Conservation (phyloP, 2,797 vertebrate genomes). For the Phrynocephalus forsythii region DNA sequence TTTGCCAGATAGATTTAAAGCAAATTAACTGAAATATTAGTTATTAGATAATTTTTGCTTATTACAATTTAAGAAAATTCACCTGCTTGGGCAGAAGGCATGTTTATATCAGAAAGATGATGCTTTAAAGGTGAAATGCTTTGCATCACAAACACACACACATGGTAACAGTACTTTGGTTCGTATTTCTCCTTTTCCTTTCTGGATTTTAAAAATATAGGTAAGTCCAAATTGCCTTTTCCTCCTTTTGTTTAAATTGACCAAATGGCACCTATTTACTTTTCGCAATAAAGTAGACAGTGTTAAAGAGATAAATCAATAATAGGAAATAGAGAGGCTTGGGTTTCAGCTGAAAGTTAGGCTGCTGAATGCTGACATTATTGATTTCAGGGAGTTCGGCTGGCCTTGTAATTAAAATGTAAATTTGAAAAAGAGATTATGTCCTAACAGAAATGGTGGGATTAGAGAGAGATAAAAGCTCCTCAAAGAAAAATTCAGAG, state of each 20-base stretch:
- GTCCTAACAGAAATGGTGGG: slow-evolving; percentile 95
- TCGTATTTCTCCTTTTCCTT: slow-evolving; percentile 43
- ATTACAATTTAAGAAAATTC: slow-evolving; percentile 30
- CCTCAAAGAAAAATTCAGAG: slow-evolving; percentile 81
- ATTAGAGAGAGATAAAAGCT: slow-evolving; percentile 93
- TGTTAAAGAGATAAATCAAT: slow-evolving; percentile 87
- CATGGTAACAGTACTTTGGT: not conserved
- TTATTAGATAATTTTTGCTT: slow-evolving; percentile 51
- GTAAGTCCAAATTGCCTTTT: slow-evolving; percentile 57
- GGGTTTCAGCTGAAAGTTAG: slow-evolving; percentile 76
- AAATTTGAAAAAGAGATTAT: slow-evolving; percentile 99
- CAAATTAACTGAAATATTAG: not conserved
- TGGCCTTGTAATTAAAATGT: slow-evolving; percentile 99
- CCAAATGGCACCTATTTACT: slow-evolving; percentile 86
- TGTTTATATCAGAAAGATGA: slow-evolving; percentile 9
- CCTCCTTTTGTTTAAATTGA: slow-evolving; percentile 82
- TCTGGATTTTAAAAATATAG: slow-evolving; percentile 52
- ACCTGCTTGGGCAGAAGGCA: not conserved
- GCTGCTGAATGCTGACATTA: slow-evolving; percentile 86
- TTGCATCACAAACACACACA: not conserved
- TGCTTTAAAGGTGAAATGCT: slow-evolving; percentile 29
- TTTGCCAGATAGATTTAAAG: not conserved
- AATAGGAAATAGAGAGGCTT: slow-evolving; percentile 82
- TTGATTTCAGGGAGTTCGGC: slow-evolving; percentile 95
- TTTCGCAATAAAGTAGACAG: slow-evolving; percentile 83